Base-by-base conservation (phyloP, 1,140 invertebrate species). In the Drosophila bocki region DNA sequence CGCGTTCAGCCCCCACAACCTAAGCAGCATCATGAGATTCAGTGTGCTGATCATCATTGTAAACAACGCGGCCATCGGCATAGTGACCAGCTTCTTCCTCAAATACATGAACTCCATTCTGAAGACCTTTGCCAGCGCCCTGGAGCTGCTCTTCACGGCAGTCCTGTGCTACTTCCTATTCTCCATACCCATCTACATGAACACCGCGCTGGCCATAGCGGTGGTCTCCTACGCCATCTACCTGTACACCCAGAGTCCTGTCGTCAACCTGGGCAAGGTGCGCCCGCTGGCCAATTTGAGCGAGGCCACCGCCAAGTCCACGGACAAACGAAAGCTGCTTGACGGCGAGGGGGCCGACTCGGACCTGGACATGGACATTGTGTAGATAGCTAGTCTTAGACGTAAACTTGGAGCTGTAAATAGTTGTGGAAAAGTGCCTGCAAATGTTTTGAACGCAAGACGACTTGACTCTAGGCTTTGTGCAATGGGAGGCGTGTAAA, bases 91-190 rank as follows among this genome's bases (percentile, higher is more conserved):
- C 92, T 97, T 99, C 88, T 99, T 99, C 87, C 94, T 99, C 2
- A 97, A 97, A 90, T 97, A 96, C 72, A 94, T 99, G 61, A 99
- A 99, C 93, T 99, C 98, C 9, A 99, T 99, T 83, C 93, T 99
- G 45, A 99, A 99, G 94, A 98, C 97, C 9, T 99, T 99, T 94
- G 98, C 98, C 2, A 98, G 97, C 94, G 98, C 98, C 35, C 94
- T 99, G 72, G 98, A 99, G 93, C 93, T 99, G 13, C 94, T 98
- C 39, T 97, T 99, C 82, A 99, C 98, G 7, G 98, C 98, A 11
- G 93, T 99, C 7, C 94, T 99, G 0, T 97, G 97, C 86, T 98
- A 96, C 94, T 93, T 99, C 42, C 94, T 99, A 50, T 99, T 99
- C 93, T 95, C 94, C 72, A 98, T 98, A 93, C 94, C 97, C 8